Percentiles rank a stretch among this genome's conserved stretches.
Conservation (phyloP, 2,888 invertebrate genomes). For the Drosophila antonietae region DNA sequence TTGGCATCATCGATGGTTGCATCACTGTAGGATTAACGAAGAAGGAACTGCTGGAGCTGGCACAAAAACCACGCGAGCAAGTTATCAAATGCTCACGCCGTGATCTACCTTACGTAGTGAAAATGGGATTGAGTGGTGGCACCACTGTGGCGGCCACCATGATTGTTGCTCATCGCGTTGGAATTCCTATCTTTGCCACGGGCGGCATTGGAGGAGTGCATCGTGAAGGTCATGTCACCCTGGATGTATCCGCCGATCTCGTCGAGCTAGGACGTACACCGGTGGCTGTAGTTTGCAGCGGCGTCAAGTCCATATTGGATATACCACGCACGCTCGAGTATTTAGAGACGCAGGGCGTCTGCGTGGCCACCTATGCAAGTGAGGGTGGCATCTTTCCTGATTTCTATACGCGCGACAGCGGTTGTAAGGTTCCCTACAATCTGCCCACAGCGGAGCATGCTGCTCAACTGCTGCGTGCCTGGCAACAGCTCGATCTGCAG, state of each 20-base stretch:
- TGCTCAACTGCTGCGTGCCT: slow-evolving; percentile 88
- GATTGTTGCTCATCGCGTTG: slow-evolving; percentile 91
- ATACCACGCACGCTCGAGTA: slow-evolving; percentile 97
- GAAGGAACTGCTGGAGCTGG: slow-evolving; percentile 88
- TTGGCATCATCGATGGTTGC: slow-evolving; percentile 93
- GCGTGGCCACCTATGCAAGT: slow-evolving; percentile 92
- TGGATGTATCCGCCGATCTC: slow-evolving; percentile 98
- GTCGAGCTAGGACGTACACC: slow-evolving; percentile 94
- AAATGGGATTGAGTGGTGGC: slow-evolving; percentile 91
- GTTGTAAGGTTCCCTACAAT: slow-evolving; percentile 89
- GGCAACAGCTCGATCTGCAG: slow-evolving; percentile 86
- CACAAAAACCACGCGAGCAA: slow-evolving; percentile 82
- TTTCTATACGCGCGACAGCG: slow-evolving; percentile 94
- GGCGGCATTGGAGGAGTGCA: slow-evolving; percentile 97
- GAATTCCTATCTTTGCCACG: slow-evolving; percentile 96
- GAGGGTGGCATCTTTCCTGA: slow-evolving; percentile 92
- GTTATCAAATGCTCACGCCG: slow-evolving; percentile 94
- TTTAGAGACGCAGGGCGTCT: slow-evolving; percentile 97
- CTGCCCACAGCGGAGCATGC: slow-evolving; percentile 88
- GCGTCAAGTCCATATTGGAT: slow-evolving; percentile 98
- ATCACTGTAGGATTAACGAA: slow-evolving; percentile 91
- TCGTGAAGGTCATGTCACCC: slow-evolving; percentile 91
- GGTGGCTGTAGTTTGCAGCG: slow-evolving; percentile 96
- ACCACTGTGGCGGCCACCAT: slow-evolving; percentile 99
- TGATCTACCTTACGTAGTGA: slow-evolving; percentile 91